Evolutionary conservation across 2,113 vertebrate species (phyloP), one percentile per base, ranked within the genome.

Genomic region (Thamnaconus septentrionalis): DNA sequence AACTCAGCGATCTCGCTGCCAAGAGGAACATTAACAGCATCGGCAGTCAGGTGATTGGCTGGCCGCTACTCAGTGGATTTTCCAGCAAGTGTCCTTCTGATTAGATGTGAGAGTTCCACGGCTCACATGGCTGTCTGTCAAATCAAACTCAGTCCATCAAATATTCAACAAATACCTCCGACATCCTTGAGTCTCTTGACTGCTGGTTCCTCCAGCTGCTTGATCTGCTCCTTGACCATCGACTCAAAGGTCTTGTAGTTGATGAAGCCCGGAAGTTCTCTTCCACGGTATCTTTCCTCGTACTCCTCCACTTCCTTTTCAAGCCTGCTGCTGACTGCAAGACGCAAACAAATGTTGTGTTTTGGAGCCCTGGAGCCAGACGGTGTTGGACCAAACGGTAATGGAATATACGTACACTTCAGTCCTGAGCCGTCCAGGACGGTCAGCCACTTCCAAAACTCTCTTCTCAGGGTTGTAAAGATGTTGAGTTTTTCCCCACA

Each of bases 161-260:
- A 3, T n/a, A 53, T 53, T 49, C 4, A 43, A 10, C 8, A 31
- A 5, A 5, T 69, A 88, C 86, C 84, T 84, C 45, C 66, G 8
- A 80, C 53, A 0, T 56, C 84, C 59, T 91, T 91, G 11, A 96
- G 79, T 53, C 87, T 90, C 0, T 9, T 66, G 0, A 96, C 0
- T 0, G 94, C 93, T 0, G 95, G 95, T 40, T 91, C 87, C 60
- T 96, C 94, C 65, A 96, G 78, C 0, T 56, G 41, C 18, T 52
- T 56, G 59, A 96, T 85, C 61, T 95, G 92, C 0, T 92, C 69
- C 66, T 85, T 93, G 39, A 95, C 57, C 8, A 96, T 89, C 3
- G 65, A 69, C 78, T 96, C 95, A 72, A 96, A 96, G 0, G 90
- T 93, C 65, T 75, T 94, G 75, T 93, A 95, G 73, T 88, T 96